Conservation (phyloP, 2,113 vertebrate species). For the Nothobranchius kuhntae region DNA sequence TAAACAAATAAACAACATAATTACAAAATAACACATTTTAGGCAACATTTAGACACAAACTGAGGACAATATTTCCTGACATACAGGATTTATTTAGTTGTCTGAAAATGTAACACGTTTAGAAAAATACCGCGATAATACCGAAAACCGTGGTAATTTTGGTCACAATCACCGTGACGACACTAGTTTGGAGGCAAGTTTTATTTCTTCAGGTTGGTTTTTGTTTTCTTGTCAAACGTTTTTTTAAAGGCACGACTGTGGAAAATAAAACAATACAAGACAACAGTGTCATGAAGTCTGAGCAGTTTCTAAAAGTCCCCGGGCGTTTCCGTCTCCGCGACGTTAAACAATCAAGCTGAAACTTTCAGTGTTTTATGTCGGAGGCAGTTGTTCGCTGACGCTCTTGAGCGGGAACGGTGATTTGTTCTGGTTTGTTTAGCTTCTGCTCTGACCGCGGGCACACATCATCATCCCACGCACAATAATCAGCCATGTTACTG, state of each 20-base stretch:
- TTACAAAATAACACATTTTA: too few relatives aligned
- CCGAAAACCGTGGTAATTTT: too few relatives aligned
- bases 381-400: neutral
- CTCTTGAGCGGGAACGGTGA: neutral
- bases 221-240: neutral
- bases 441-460: fast-evolving
- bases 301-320: neutral
- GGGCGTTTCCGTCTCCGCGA: neutral
- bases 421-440: neutral
- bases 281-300: constrained; percentile 16
- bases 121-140: too few relatives aligned
- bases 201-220: neutral
- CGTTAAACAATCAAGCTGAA: neutral
- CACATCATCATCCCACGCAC: neutral
- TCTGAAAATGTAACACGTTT: too few relatives aligned
- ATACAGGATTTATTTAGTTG: too few relatives aligned
- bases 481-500: neutral
- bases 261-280: neutral
- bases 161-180: too few relatives aligned
- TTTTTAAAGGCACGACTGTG: neutral
- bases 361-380: too few relatives aligned
- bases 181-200: too few relatives aligned
- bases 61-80: too few relatives aligned
- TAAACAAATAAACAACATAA: too few relatives aligned
- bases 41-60: too few relatives aligned